A percentile compares a stretch with the other conserved stretches of the same genome.
phyloP scores from a whole-genome alignment of 2,797 vertebrate species.

The Chaetodon trifasciatus region DNA sequence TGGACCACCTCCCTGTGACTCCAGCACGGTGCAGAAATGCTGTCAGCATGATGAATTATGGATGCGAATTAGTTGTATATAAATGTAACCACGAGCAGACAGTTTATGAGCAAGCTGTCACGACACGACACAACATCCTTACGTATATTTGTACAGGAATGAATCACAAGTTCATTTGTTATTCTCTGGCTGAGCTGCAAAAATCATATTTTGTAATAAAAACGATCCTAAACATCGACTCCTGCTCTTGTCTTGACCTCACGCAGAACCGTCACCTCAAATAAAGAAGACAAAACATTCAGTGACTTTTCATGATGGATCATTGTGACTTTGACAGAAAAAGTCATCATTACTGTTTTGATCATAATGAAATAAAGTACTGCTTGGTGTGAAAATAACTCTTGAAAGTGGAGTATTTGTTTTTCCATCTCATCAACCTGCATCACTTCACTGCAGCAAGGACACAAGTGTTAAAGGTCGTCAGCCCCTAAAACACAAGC shows the following conservation, averaged over 20 bases:
- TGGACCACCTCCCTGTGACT: no score
- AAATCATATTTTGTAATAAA: not conserved
- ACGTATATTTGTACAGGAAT: not conserved
- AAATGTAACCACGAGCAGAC: no score
- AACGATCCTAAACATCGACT: not conserved
- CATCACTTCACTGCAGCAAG: not conserved
- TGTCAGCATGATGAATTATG: no score
- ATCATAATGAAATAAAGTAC: not conserved
- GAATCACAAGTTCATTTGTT: not conserved
- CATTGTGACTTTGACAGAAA: not conserved
- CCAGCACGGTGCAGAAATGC: no score
- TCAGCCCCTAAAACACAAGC: slow-evolving; percentile 24
- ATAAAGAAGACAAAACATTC: not conserved
- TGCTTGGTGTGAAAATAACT: slow-evolving; percentile 20
- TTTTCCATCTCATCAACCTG: not conserved
- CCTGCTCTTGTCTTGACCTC: not conserved
- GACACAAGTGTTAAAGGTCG: not conserved
- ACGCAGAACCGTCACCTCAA: not conserved
- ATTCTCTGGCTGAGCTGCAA: not conserved
- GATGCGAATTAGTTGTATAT: no score
- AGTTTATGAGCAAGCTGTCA: not conserved
- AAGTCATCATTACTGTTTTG: not conserved
- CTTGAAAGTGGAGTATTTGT: not conserved
- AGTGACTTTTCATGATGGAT: not conserved
- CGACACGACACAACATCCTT: not conserved